These are phyloP conservation scores for Gastracanthus pulcherrimus DNA, from an alignment of 2,888 invertebrate species.

Conservation along the genomic window DNA sequence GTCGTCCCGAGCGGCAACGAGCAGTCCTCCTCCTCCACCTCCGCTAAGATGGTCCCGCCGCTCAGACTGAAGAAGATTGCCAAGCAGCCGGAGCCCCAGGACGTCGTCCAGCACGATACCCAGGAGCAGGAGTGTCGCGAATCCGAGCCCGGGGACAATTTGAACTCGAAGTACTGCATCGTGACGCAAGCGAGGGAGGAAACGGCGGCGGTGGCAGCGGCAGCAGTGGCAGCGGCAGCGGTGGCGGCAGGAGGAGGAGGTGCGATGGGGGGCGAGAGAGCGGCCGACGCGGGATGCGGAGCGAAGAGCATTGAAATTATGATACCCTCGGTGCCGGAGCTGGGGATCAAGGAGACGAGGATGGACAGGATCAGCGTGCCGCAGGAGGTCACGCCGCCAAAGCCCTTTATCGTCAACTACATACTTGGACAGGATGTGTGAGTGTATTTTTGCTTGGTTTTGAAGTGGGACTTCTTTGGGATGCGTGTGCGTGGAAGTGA, in stretches of 20 bases:
- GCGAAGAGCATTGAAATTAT: slow-evolving; percentile 59
- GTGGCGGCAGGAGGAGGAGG: background rate
- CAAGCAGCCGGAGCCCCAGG: slow-evolving; percentile 42
- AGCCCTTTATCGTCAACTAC: slow-evolving; percentile 49
- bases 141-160: background rate
- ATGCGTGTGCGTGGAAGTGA: background rate
- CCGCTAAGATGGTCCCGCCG: slow-evolving; percentile 69
- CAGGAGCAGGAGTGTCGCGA: too few species aligned
- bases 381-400: background rate
- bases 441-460: background rate
- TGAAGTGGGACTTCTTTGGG: background rate
- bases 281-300: background rate
- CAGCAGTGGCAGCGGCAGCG: background rate
- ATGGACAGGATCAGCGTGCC: slow-evolving; percentile 48
- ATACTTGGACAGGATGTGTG: slow-evolving; percentile 38
- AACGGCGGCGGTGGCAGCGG: background rate
- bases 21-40: background rate
- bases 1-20: background rate
- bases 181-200: background rate
- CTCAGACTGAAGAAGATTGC: slow-evolving; percentile 69
- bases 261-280: background rate
- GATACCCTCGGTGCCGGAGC: slow-evolving; percentile 60
- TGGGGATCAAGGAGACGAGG: slow-evolving; percentile 60
- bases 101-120: background rate
- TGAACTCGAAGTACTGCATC: background rate